phyloP scores from a whole-genome alignment of 2,888 invertebrate genomes.

The Philereme transversata region DNA sequence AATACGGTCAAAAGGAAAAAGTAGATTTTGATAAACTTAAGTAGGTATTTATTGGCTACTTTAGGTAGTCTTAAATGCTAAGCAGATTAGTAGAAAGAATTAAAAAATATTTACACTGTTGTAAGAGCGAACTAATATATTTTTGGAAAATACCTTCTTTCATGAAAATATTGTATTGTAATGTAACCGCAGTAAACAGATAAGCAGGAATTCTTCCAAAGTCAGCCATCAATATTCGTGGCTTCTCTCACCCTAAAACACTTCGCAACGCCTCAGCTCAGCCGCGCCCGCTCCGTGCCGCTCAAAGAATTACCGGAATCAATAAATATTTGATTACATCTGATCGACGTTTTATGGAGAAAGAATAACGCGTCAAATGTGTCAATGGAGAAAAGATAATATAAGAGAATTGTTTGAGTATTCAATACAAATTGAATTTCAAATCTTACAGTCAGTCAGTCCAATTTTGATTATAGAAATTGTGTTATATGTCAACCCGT shows the following conservation, averaged over 20 bases:
- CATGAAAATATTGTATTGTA: no score
- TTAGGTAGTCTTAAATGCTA: no score
- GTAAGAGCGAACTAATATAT: no score
- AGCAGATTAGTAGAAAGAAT: no score
- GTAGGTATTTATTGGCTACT: no score
- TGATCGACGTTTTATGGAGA: constrained; percentile 46
- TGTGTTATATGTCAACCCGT: neutral
- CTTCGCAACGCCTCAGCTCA: constrained; percentile 31
- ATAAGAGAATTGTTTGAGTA: constrained; percentile 18
- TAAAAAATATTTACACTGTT: no score
- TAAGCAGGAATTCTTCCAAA: constrained; percentile 36
- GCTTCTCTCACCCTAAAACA: constrained; percentile 45
- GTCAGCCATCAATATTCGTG: constrained; percentile 56
- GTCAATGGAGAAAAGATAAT: constrained; percentile 38
- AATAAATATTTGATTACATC: constrained; percentile 61
- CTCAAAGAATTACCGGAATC: constrained; percentile 59
- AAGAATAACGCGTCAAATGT: constrained; percentile 41
- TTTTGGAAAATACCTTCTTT: no score
- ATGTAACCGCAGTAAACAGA: constrained; percentile 37
- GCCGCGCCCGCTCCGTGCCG: constrained; percentile 41
- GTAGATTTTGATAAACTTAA: no score
- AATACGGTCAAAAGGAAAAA: neutral
- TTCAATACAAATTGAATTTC: constrained; percentile 1
- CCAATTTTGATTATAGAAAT: neutral
- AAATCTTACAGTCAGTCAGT: neutral